Evolutionary conservation across 2,888 invertebrate genomes (phyloP), one percentile per base, ranked within the genome.

Genomic region (Andrena dorsata): DNA sequence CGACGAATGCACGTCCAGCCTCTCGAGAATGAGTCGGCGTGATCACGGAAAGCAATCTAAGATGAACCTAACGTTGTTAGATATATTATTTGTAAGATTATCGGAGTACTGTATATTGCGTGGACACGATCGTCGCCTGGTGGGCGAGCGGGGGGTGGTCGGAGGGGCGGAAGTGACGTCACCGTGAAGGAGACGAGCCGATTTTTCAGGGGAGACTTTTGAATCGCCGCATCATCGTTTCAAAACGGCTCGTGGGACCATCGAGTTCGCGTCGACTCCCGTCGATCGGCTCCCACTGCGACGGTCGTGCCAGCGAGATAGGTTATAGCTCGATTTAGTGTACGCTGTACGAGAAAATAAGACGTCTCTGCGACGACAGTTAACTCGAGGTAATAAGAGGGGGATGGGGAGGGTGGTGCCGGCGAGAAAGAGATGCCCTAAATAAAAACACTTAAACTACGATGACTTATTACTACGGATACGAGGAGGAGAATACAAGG

Each of bases 1-100:
- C 84, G 85, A 85, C 85, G 86, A 80, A 81, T 88, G 87, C 86
- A 82, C 86, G 83, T 82, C 74, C 73, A 79, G 83, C 86, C 83
- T 85, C 88, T 76, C 23, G 85, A 85, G 87, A 82, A 87, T 81
- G 90, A 86, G 80, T 91, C 88, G 90, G 90, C 84, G 92, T 93
- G 92, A 93, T 92, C 91, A 93, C 83, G 91, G 91, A 93, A 93
- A 92, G 93, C 93, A 93, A 93, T 92, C 92, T 92, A 91, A 91
- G 91, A 88, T 89, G 92, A 91, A 90, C 87, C 89, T 92, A 91
- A 93, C 90, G 91, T 92, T 93, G 93, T 93, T 93, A 93, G 92
- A 92, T 89, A 90, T 92, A 93, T 93, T 91, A 93, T 92, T 93
- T 93, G 86, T 93, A 93, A 93, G 91, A 87, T 89, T 89, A 90